Evolutionary conservation across 2,888 invertebrate species (phyloP), one percentile per base, ranked within the genome.

Genomic region (Drosophila paramelanica): DNA sequence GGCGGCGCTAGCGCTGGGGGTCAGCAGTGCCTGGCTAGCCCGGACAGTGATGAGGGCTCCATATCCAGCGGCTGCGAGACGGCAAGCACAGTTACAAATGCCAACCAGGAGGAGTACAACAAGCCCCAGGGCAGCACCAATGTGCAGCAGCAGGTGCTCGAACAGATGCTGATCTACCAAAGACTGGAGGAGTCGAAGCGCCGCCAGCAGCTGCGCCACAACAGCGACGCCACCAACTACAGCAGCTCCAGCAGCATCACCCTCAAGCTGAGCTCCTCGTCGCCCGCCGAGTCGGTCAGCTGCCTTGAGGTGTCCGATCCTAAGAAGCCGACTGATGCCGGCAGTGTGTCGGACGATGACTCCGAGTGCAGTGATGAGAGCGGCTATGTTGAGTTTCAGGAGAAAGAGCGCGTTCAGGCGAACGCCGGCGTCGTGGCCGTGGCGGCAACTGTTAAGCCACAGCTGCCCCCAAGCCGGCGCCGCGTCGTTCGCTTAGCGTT

Each of bases 321-420:
- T 10, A 70, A 75, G 42, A 31, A 73, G 47, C 65, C 69, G 3
- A 45, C 17, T 3, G 72, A 75, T 23, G 58, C 10, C 0, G 53
- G 46, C 23, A 58, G 20, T 33, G 41, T 76, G 11, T 76, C 78
- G 25, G 84, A 67, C 31, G 76, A 96, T 94, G 77, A 95, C 88
- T 97, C 97, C 88, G 97, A 96, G 72, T 96, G 96, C 90, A 97
- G 97, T 91, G 97, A 98, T 89, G 98, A 98, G 91, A 97, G 97
- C 61, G 98, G 98, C 4, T 98, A 97, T 92, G 97, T 97, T 31
- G 98, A 98, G 91, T 94, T 94, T 64, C 93, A 95, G 72, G 95
- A 95, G 65, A 87, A 81, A 62, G 84, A 81, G 55, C 80, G 77
- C 31, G 49, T 72, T 1, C 75, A 64, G 27, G 62, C 71, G 5